These are phyloP conservation scores for Prenolepis imparis DNA, from an alignment of 2,888 invertebrate species.

Conservation along the genomic window DNA sequence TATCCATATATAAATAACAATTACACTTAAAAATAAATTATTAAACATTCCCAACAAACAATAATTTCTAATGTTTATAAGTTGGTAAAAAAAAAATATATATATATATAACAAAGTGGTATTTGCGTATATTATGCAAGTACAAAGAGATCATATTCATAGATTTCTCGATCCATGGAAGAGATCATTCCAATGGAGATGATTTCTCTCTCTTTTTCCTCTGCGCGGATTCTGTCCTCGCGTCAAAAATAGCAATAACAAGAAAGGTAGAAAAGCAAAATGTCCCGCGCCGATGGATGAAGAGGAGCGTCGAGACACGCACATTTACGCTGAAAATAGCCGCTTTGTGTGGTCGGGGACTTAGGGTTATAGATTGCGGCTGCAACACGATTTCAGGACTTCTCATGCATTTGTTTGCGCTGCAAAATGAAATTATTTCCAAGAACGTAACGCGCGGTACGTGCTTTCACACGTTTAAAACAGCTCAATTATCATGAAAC, in stretches of 20 bases:
- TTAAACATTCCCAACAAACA: background rate
- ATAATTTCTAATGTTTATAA: background rate
- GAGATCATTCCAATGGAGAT: background rate
- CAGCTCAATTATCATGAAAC: conserved; percentile 13
- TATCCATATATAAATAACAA: background rate
- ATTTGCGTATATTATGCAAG: background rate
- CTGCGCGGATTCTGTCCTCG: conserved; percentile 33
- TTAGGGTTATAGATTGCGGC: conserved; percentile 50
- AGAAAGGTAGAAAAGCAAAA: conserved; percentile 62
- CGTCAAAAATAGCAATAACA: conserved; percentile 69
- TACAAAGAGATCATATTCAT: background rate
- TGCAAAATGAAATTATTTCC: conserved; percentile 17
- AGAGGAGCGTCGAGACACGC: conserved; percentile 58
- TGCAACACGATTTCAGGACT: conserved; percentile 12
- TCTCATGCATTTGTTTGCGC: conserved; percentile 14
- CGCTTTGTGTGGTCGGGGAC: conserved; percentile 65
- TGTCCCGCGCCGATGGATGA: conserved; percentile 52
- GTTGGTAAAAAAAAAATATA: background rate
- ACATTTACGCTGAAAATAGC: conserved; percentile 75
- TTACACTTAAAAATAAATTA: background rate
- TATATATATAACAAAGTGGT: background rate
- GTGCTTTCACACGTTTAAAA: conserved; percentile 20
- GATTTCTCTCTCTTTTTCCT: background rate
- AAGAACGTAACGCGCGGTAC: background rate
- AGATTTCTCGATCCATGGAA: background rate